These are phyloP conservation scores for Helarctos malayanus DNA, from an alignment of 2,797 vertebrate species.

Conservation along the genomic window DNA sequence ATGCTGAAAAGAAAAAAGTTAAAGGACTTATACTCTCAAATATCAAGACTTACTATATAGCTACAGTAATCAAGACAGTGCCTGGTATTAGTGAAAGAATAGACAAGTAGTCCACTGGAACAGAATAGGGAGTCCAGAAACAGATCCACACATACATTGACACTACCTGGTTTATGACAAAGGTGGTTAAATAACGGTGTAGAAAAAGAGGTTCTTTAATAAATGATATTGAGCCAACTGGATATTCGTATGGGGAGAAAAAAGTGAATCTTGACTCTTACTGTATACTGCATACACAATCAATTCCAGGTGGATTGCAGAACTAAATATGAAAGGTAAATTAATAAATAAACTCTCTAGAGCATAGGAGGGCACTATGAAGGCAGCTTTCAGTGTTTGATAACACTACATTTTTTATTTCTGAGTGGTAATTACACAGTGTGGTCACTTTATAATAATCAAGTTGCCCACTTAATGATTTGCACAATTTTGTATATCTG, in stretches of 20 bases:
- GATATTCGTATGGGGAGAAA: not conserved
- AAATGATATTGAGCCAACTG: not conserved
- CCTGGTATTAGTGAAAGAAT: not conserved
- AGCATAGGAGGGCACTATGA: not conserved
- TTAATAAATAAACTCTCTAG: not conserved
- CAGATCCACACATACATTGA: not conserved
- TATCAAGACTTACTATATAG: not conserved
- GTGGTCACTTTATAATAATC: slow-evolving; percentile 4
- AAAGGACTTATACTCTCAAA: not conserved
- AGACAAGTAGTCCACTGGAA: not conserved
- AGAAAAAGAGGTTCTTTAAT: not conserved
- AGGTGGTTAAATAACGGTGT: not conserved
- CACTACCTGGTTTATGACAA: not conserved
- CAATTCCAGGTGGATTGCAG: not conserved
- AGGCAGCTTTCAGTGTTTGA: not conserved
- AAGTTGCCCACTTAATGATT: not conserved
- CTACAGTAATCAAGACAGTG: not conserved
- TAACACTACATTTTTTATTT: not conserved
- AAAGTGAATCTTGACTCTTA: not conserved
- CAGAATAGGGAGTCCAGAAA: not conserved
- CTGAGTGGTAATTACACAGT: not conserved
- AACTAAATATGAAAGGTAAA: not conserved
- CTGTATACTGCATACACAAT: not conserved
- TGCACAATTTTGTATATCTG: not conserved
- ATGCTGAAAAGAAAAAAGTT: slow-evolving; percentile 18